Evolutionary conservation across 2,113 vertebrate species (phyloP), one percentile per base, ranked within the genome.

Genomic region (Coregonus clupeaformis): DNA sequence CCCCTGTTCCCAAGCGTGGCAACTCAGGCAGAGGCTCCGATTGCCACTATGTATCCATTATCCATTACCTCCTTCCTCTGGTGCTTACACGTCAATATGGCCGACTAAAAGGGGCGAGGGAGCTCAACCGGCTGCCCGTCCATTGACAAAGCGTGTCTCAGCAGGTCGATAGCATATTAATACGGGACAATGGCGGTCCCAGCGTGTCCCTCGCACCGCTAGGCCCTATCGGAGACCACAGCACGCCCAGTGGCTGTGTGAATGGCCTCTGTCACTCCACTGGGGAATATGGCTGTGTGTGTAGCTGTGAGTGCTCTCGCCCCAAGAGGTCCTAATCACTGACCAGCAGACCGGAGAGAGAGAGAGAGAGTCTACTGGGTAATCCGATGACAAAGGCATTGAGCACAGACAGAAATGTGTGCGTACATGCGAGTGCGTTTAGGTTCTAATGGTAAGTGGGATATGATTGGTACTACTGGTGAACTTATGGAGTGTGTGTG

Each of bases 101-200:
- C 68, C 78, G 84, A 84, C 87, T 84, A 79, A 89, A 87, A 91
- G 84, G 59, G 36, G 71, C 2, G 30, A 29, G 75, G 67, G 73
- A 78, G 82, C 85, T 84, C 83, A 82, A 82, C 82, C 82, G 85
- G 81, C 78, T 83, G 89, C 89, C 57, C n/a, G 57, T 11, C 57
- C 86, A 86, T 87, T 90, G 90, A 92, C 89, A 91, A 90, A 91
- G 87, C 86, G 73, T 86, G 89, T 92, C 90, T 90, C 81, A 81
- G 81, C 69, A 87, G 90, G 86, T 93, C 93, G 89, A 91, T 93
- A 92, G 92, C 82, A 88, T 91, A 89, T 92, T 92, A 93, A 92
- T 91, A 91, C 87, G 83, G 86, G 89, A 92, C 90, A 92, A 90
- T 89, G 78, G 88, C 82, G 83, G 5, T 74, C 65, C 64, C 72